Evolutionary conservation across 53 echinoderm and acorn worm genomes (phyloP), one percentile per base, ranked within the genome.

Genomic region (Holothuria leucospilota): DNA sequence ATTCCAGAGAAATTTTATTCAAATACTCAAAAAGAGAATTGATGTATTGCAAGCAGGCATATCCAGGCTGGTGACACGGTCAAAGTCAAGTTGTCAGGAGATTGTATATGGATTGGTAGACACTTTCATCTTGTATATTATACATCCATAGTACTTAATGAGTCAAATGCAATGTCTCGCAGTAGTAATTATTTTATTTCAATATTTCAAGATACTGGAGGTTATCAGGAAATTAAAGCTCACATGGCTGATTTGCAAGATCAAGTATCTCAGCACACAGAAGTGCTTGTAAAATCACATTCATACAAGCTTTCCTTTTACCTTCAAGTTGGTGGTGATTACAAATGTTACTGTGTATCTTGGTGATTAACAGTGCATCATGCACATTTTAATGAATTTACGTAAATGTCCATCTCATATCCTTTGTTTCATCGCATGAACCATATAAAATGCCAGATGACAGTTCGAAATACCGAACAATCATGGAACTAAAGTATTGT

Each of bases 171-270:
- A 12, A 71, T 71, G 30, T 70, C 70, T 7, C 39, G 70, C 40
- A 39, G 16, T 39, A 66, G 86, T 4, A 86, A 86, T 18, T 86
- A 78, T 42, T 63, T 86, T 7, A 14, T 86, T 25, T 51, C 86
- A 41, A 20, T 86, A 16, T 86, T 86, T 29, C 75, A 86, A 46
- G 65, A 77, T n/a, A n/a, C n/a, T n/a, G n/a, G n/a, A 62, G 86
- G 86, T 12, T 86, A 86, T 11, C 12, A 62, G 18, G 46, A 78
- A 15, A 18, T 86, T 4, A n/a, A 18, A 20, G 63, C 6, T 8
- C 78, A 86, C 49, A 27, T 64, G 13, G 51, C 23, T 10, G 78
- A 86, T 86, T 51, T 86, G 20, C 39, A 23, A 78, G 52, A 51
- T 27, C 52, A 75, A 18, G 42, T 74, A 20, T 39, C 39, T 40